Evolutionary conservation across 2,113 vertebrate species (phyloP), one percentile per base, ranked within the genome.

Genomic region (Fregata magnificens): DNA sequence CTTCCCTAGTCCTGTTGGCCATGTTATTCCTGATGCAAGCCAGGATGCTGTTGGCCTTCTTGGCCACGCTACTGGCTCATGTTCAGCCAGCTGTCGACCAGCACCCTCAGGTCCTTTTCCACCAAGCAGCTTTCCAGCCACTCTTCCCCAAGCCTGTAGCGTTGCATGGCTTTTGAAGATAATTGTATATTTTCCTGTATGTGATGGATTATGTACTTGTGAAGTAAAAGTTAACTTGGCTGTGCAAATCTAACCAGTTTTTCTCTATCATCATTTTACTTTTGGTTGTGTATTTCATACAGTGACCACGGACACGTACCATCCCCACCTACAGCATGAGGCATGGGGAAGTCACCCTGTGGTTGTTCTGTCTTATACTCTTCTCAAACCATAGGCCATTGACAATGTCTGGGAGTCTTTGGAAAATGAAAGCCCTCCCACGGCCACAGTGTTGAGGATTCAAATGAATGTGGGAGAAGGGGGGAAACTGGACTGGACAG

Each of bases 231-330:
- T 42, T 65, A 81, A 26, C 40, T 83, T 77, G 61, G 9, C 59
- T 83, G 14, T 70, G 63, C 47, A 88, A 92, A 59, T 34, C 38
- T 67, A 72, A 20, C 0, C 0, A 47, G 10, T 26, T 92, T 80
- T 90, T 44, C 32, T 76, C 40, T 61, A 1, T 19, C 16, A 28
- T 55, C 0, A 11, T 55, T 82, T 59, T 50, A 18, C 12, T 70
- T 91, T 34, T 34, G 28, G 7, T 49, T 62, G 28, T 49, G 61
- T 66, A 11, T 28, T 74, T 74, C 5, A 4, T 63, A 45, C 2
- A 1, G 21, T 34, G 32, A 65, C 13, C 13, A 34, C 0, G 1
- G 52, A 38, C 11, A 13, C 1, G 1, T 29, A 65, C 7, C 18
- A 29, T 69, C 59, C 44, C 50, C 34, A 8, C 38, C 22, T 70